phyloP scores from a whole-genome alignment of 2,888 invertebrate genomes.

The Pteria penguin region DNA sequence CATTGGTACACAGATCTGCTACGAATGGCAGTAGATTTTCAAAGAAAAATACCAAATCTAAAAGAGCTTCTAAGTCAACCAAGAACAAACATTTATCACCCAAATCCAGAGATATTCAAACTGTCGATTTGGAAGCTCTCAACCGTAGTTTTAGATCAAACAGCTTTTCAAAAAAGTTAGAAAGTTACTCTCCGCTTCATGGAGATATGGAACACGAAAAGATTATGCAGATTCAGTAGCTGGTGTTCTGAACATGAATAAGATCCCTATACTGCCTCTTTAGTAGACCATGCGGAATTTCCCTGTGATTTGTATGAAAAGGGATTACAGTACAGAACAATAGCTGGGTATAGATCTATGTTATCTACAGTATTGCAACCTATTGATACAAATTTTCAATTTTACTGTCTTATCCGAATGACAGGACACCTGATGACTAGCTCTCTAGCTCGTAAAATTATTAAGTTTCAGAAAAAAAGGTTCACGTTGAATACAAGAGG shows the following conservation, averaged over 20 bases:
- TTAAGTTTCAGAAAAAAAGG: no score
- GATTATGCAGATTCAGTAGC: slow-evolving; percentile 36
- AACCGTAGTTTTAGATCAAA: slow-evolving; percentile 22
- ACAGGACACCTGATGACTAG: no score
- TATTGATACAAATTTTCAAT: no score
- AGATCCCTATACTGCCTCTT: slow-evolving; percentile 37
- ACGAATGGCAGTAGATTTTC: slow-evolving; percentile 5
- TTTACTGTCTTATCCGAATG: no score
- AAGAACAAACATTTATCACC: no score
- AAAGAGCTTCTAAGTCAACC: slow-evolving; percentile 9
- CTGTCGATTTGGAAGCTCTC: no score
- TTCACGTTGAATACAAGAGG: no score
- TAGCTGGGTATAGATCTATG: slow-evolving; percentile 45
- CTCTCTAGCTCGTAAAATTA: no score
- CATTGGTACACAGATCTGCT: no score
- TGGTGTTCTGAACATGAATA: slow-evolving; percentile 41
- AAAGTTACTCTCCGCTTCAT: slow-evolving; percentile 21
- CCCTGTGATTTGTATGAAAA: slow-evolving; percentile 21
- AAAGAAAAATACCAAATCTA: no score
- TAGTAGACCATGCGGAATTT: slow-evolving; percentile 39
- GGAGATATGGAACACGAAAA: slow-evolving; percentile 36
- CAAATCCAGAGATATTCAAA: no score
- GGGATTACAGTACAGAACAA: slow-evolving; percentile 35
- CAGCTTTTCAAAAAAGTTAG: neutral
- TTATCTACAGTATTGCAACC: slow-evolving; percentile 35